phyloP scores from a whole-genome alignment of 2,888 invertebrate species.

The Polylopha cassiicola region DNA sequence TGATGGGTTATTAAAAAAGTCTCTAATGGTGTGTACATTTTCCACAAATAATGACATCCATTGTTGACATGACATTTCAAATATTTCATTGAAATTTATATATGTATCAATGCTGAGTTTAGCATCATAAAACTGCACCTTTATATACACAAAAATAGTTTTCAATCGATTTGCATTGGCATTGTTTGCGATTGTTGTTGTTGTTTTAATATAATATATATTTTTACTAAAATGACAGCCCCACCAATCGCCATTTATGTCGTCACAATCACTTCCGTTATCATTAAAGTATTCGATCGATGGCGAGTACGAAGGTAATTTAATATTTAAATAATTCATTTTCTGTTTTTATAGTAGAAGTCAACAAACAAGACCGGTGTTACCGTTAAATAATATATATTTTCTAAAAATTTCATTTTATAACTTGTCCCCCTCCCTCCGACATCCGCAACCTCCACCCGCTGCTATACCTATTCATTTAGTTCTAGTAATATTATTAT shows the following conservation, averaged over 20 bases:
- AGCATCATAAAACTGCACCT: neutral
- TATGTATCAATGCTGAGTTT: neutral
- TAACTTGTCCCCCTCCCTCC: too few relatives aligned
- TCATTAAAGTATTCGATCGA: too few relatives aligned
- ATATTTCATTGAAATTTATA: conserved; percentile 2
- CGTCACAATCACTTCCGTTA: too few relatives aligned
- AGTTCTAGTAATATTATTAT: neutral
- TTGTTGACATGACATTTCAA: neutral
- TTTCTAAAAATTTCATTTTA: too few relatives aligned
- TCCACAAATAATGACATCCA: neutral
- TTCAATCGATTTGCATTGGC: neutral
- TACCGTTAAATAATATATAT: too few relatives aligned
- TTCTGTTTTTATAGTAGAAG: too few relatives aligned
- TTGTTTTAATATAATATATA: neutral
- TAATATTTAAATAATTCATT: conserved; percentile 4
- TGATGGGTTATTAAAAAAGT: conserved; percentile 1
- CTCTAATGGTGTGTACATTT: neutral
- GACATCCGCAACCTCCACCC: too few relatives aligned
- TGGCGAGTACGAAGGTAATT: conserved; percentile 1
- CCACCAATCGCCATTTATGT: too few relatives aligned
- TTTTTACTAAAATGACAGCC: neutral
- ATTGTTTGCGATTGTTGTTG: too few relatives aligned
- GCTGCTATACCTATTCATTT: too few relatives aligned
- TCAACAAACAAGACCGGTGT: too few relatives aligned
- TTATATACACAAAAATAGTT: conserved; percentile 4